These are phyloP conservation scores for Odontophorus gujanensis DNA, from an alignment of 2,113 vertebrate genomes.

Conservation along the genomic window DNA sequence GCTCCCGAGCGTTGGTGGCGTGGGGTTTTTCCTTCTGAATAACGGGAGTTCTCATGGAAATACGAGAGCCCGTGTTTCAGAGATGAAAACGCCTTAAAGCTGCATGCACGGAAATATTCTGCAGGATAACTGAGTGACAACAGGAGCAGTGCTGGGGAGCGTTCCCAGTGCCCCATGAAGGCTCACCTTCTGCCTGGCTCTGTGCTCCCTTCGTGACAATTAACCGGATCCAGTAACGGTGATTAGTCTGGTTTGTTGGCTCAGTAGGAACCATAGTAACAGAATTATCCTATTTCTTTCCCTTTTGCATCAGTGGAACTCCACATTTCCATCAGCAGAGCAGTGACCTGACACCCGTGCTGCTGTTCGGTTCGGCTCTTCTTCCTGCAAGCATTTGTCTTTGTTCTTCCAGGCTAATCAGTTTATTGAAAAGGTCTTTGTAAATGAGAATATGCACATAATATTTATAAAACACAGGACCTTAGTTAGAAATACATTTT, in stretches of 20 bases:
- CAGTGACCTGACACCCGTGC: not conserved
- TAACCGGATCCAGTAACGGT: not conserved
- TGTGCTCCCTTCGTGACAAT: not conserved
- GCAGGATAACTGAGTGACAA: not conserved
- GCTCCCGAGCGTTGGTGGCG: too few species aligned
- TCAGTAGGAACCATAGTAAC: not conserved
- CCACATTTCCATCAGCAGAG: not conserved
- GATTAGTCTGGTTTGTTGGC: not conserved
- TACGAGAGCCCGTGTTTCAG: not conserved
- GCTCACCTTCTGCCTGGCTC: not conserved
- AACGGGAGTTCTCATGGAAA: not conserved
- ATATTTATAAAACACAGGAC: not conserved
- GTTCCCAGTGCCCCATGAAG: not conserved
- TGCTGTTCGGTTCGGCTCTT: not conserved
- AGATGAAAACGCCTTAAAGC: not conserved
- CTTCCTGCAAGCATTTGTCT: not conserved
- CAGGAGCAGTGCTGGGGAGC: not conserved
- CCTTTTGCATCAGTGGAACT: not conserved
- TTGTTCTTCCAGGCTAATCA: not conserved
- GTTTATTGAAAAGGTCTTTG: not conserved
- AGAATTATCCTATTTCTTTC: not conserved
- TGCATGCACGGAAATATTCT: not conserved
- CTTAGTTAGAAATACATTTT: constrained; percentile 54
- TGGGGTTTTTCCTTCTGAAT: not conserved
- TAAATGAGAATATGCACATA: not conserved